Evolutionary conservation across 2,797 vertebrate genomes (phyloP).

Genomic region (Muscicapa striata): DNA sequence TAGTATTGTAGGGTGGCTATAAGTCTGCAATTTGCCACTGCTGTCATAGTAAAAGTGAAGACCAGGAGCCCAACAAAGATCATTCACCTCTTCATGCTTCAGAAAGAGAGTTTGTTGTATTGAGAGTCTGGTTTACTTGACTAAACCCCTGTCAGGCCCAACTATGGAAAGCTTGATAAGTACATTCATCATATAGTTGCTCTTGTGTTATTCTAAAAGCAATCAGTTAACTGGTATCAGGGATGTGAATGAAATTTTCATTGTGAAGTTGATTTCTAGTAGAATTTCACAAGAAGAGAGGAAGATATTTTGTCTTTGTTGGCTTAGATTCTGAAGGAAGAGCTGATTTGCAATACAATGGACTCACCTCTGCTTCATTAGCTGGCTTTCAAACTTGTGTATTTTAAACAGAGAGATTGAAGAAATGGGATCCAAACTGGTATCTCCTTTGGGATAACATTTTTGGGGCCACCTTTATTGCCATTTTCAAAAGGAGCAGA

Average conservation of each 20-base stretch:
- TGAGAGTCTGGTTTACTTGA: not conserved
- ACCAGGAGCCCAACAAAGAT: not conserved
- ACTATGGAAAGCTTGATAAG: not conserved
- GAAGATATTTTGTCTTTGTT: not conserved
- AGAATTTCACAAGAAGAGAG: not conserved
- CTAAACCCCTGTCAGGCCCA: not conserved
- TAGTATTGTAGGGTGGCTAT: not conserved
- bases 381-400: not conserved
- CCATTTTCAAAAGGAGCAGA: not conserved
- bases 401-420: not conserved
- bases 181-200: not conserved
- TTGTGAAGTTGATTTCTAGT: not conserved
- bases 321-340: not conserved
- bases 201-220: not conserved
- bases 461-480: not conserved
- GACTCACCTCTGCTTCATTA: not conserved
- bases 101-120: not conserved
- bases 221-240: not conserved
- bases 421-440: not conserved
- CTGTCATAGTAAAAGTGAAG: not conserved
- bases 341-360: not conserved
- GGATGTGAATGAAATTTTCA: not conserved
- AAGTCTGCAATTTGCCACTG: not conserved
- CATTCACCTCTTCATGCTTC: not conserved
- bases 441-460: not conserved